phyloP scores from a whole-genome alignment of 2,888 invertebrate genomes.

The Carcina quercana region DNA sequence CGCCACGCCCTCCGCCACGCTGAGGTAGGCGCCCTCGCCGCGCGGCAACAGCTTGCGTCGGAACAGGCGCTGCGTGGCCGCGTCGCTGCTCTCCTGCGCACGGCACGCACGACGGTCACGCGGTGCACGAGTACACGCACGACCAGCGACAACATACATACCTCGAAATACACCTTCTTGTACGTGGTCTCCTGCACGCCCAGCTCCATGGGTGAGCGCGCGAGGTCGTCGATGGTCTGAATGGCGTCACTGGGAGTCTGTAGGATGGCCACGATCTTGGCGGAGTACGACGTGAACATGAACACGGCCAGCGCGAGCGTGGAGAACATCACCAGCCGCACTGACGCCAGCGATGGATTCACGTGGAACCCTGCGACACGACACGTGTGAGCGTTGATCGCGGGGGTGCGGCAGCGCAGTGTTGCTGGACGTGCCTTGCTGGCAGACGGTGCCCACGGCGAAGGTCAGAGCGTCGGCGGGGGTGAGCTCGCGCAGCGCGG shows the following conservation, averaged over 20 bases:
- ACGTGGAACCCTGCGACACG: constrained; percentile 60
- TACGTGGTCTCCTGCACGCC: constrained; percentile 77
- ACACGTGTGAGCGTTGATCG: no score
- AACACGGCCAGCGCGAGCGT: constrained; percentile 72
- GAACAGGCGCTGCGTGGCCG: constrained; percentile 65
- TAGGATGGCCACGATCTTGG: constrained; percentile 77
- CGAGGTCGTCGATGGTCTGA: constrained; percentile 68
- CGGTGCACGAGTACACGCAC: no score
- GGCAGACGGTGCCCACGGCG: constrained; percentile 74
- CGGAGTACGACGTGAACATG: constrained; percentile 78
- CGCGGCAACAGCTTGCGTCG: constrained; percentile 70
- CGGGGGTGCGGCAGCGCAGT: no score
- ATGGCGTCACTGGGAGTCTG: constrained; percentile 77
- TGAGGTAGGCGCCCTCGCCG: constrained; percentile 68
- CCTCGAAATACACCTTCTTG: constrained; percentile 72
- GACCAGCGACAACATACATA: constrained; percentile 25
- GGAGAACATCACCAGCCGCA: constrained; percentile 70
- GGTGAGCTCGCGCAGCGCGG: constrained; percentile 27
- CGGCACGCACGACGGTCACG: neutral
- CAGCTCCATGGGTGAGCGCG: constrained; percentile 68
- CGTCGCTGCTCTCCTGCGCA: constrained; percentile 68
- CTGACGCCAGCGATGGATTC: constrained; percentile 59
- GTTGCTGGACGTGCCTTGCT: constrained; percentile 71
- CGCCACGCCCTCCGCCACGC: constrained; percentile 69
- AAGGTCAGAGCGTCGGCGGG: constrained; percentile 66